Evolutionary conservation across 2,797 vertebrate species (phyloP), one percentile per base, ranked within the genome.

Genomic region (Eptatretus atami): DNA sequence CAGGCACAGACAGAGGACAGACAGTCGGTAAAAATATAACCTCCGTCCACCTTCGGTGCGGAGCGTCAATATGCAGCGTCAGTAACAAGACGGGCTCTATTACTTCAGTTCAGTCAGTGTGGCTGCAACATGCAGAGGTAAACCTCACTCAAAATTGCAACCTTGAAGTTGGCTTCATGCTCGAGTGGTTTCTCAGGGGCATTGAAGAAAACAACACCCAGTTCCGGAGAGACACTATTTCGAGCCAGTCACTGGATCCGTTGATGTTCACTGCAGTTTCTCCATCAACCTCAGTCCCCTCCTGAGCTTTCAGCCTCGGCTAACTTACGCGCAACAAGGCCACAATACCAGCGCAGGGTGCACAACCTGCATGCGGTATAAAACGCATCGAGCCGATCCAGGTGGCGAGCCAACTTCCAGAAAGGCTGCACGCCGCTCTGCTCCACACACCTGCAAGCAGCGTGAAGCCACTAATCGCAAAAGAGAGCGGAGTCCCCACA

Each of bases 391-490:
- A 99, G 87, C 69, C 92, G 78, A 71, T 99, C 92, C 70, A 96
- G 73, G 70, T 99, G 90, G 65, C 92, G 80, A 11, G 94, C 92
- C 70, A 98, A 77, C 74, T 98, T 99, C 92, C 92, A 99, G 73
- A 99, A 99, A 72, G n/a, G 86, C 96, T 60, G 90, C 85, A 69
- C 82, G 90, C 57, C 80, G 78, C 31, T 99, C 92, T 1, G 92
- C 96, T 65, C 92, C 92, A 19, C 92, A n/a, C 90, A 8, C 96
- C 92, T 53, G 96, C 82, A 65, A 99, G 77, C 72, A 99, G 86
- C 69, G 95, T 99, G 75, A 99, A 99, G 52, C 92, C 92, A 11
- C 95, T 99, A 64, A 96, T 84, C 6, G 92, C 90, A 65, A 99
- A n/a, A 99, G 66, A 99, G 79, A 54, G 92, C 90, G 1, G 92